These are phyloP conservation scores for Reticulitermes lucifugus DNA, from an alignment of 2,888 invertebrate genomes.

Conservation along the genomic window DNA sequence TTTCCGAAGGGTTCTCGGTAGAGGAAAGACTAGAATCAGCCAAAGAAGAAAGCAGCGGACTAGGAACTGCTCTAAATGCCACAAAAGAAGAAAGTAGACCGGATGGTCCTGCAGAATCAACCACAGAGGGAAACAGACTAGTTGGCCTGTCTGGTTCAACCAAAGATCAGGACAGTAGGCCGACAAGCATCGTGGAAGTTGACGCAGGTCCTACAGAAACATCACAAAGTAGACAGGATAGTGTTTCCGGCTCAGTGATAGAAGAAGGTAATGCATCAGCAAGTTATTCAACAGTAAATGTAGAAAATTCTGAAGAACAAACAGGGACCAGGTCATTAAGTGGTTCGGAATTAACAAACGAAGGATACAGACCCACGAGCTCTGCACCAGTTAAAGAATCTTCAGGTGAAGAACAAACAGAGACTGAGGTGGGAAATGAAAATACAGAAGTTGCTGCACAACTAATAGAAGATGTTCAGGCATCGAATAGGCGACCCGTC, in stretches of 20 bases:
- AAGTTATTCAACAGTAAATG: background rate
- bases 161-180: conserved; percentile 8
- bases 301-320: background rate
- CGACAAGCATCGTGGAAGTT: background rate
- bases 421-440: background rate
- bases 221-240: background rate
- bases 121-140: background rate
- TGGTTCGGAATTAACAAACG: background rate
- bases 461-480: background rate
- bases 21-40: background rate
- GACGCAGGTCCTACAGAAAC: background rate
- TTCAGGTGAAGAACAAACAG: background rate
- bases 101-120: background rate
- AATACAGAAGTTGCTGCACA: background rate
- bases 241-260: background rate
- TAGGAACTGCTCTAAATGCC: background rate
- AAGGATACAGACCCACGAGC: background rate
- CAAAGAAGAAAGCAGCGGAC: background rate
- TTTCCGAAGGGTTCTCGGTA: background rate
- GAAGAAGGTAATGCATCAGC: background rate
- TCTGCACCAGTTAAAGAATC: background rate
- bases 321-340: background rate
- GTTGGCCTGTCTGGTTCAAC: background rate
- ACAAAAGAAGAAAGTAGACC: conserved; percentile 12
- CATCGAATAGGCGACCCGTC: background rate